Percentiles rank a stretch among this genome's conserved stretches.
Evolutionary conservation across 2,888 invertebrate species (phyloP).

Genomic region (Hyposoter didymator): DNA sequence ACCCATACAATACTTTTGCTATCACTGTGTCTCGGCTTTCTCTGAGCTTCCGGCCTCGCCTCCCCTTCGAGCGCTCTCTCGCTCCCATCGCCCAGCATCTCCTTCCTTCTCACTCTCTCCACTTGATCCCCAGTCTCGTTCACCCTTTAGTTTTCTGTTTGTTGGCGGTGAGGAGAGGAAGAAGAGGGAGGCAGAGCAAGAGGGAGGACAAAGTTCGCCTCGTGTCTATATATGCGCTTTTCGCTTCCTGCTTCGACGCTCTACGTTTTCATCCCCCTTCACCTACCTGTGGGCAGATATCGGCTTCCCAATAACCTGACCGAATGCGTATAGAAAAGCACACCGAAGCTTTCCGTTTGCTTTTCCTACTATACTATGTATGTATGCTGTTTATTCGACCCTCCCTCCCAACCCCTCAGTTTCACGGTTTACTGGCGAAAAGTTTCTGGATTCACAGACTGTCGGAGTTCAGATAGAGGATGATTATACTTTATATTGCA

Average conservation of each 20-base stretch:
- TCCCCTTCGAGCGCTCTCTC: constrained; percentile 33
- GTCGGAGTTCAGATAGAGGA: constrained; percentile 7
- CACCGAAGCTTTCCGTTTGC: constrained; percentile 59
- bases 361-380: constrained; percentile 56
- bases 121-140: constrained; percentile 64
- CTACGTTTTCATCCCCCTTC: constrained; percentile 37
- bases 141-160: constrained; percentile 62
- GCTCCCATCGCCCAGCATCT: constrained; percentile 26
- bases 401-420: constrained; percentile 10
- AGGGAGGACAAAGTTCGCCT: constrained; percentile 32
- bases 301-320: constrained; percentile 83
- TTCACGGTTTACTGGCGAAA: constrained; percentile 29
- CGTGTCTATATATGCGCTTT: constrained; percentile 52
- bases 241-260: constrained; percentile 38
- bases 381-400: constrained; percentile 51
- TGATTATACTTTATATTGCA: constrained; percentile 55
- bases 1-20: constrained; percentile 58
- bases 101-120: constrained; percentile 38
- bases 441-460: constrained; percentile 40
- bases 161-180: constrained; percentile 30
- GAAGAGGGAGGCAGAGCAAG: constrained; percentile 15
- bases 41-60: constrained; percentile 65
- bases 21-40: constrained; percentile 65
- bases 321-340: constrained; percentile 76
- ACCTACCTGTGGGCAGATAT: constrained; percentile 83